Conservation (phyloP, 2,888 invertebrate genomes). For the Fissipunctia ypsillon region DNA sequence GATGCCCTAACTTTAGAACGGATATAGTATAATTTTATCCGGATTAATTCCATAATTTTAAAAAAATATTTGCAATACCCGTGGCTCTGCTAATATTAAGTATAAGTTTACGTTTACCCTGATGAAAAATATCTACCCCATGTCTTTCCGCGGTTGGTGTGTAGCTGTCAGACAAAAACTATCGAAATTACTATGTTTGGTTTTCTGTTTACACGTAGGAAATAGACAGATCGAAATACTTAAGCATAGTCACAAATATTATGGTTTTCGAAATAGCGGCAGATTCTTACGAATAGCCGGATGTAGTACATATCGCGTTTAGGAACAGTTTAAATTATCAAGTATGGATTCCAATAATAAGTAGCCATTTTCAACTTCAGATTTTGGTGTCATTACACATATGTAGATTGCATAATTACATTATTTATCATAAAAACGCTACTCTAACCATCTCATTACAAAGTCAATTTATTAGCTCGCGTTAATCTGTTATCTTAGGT, state of each 20-base stretch:
- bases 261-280: background rate
- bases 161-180: background rate
- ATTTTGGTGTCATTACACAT: conserved; percentile 7
- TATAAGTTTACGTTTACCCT: background rate
- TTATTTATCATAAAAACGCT: conserved; percentile 24
- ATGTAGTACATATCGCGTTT: background rate
- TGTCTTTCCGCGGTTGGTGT: background rate
- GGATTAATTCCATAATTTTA: background rate
- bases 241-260: background rate
- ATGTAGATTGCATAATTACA: background rate
- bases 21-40: conserved; percentile 29
- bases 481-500: conserved; percentile 47
- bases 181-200: background rate
- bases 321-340: background rate
- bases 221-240: background rate
- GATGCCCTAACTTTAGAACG: conserved; percentile 33
- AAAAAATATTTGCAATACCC: background rate
- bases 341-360: background rate
- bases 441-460: conserved; percentile 10
- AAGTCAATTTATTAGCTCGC: conserved; percentile 44
- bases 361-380: background rate
- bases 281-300: background rate
- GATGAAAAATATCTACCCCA: background rate
- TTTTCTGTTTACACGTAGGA: too few species aligned
- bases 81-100: background rate